A percentile compares a stretch with the other conserved stretches of the same genome.
phyloP scores from a whole-genome alignment of 2,113 vertebrate genomes.

The Rousettus leschenaultii region DNA sequence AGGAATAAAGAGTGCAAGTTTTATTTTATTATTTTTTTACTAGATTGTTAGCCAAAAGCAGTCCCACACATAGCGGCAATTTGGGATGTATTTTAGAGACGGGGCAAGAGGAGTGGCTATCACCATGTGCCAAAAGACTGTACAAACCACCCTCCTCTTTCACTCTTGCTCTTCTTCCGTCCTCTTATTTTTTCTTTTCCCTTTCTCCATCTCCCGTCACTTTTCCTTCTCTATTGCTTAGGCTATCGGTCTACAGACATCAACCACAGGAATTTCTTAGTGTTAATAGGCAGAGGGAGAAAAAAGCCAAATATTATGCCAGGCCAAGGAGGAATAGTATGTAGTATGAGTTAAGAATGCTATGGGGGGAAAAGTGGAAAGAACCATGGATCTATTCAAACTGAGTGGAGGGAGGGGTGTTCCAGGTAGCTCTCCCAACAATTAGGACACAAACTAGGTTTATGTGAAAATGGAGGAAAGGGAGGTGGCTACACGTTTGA shows the following conservation, averaged over 20 bases:
- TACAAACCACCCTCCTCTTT: background rate
- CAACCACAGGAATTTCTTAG: background rate
- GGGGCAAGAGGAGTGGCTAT: background rate
- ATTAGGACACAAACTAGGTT: background rate
- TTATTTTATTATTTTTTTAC: background rate
- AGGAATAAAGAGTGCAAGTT: background rate
- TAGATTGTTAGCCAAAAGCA: background rate
- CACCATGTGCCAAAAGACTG: background rate
- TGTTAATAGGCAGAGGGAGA: background rate
- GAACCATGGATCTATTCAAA: background rate
- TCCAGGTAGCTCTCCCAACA: background rate
- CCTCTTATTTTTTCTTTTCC: background rate
- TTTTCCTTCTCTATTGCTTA: background rate
- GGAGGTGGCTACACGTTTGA: background rate
- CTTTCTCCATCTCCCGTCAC: background rate
- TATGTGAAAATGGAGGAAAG: background rate
- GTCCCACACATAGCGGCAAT: background rate
- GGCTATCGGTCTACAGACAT: background rate
- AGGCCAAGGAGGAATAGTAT: background rate
- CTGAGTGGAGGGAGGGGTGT: background rate
- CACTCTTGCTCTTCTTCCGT: background rate
- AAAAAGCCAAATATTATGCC: background rate
- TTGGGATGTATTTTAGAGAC: background rate
- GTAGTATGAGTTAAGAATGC: background rate
- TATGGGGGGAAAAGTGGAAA: background rate